Base-by-base conservation (phyloP, 2,888 invertebrate species). In the Ectemnius cavifrons region DNA sequence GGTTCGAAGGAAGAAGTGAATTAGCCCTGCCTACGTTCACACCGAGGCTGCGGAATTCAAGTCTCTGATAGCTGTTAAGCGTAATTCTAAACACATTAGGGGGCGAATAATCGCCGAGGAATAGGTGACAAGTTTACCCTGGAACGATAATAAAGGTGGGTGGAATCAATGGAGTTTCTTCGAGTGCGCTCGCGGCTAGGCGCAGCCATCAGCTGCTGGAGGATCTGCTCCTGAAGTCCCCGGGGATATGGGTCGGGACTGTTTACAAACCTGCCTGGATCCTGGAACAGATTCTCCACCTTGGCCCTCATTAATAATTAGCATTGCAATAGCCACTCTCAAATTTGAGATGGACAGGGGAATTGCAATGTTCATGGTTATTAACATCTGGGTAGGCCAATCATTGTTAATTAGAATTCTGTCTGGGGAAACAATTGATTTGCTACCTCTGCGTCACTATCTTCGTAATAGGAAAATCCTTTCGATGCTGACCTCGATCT, bases 371-470 rank as follows among this genome's bases (percentile, higher is more conserved):
- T 37, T 37, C 11, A 6, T 37, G 37, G 37, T 37, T 37, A 37
- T 37, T 37, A 8, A 37, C 37, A 37, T 8, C 8, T 37, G 37
- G 37, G 8, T 0, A 37, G 37, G 11, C 37, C 8, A 37, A 11
- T 37, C 37, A 37, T 37, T 37, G 37, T 37, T 37, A 37, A 37
- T 37, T 37, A 8, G 37, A 8, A 11, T 11, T 37, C 37, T 6
- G 1, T 11, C 37, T 37, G 37, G 37, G 37, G 37, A 11, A 11
- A 37, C 11, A 37, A 37, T 37, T 37, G 37, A 37, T 52, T 52
- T 11, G 16, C 61, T 89, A 91, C 91, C 90, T 91, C 91, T 52
- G 84, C 85, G 66, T 91, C 91, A 79, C 89, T 91, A 66, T 90
- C 89, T 27, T 89, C 89, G 65, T 86, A 88, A 81, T 83, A 85